phyloP scores from a whole-genome alignment of 2,113 vertebrate genomes.

The Cavia aperea region DNA sequence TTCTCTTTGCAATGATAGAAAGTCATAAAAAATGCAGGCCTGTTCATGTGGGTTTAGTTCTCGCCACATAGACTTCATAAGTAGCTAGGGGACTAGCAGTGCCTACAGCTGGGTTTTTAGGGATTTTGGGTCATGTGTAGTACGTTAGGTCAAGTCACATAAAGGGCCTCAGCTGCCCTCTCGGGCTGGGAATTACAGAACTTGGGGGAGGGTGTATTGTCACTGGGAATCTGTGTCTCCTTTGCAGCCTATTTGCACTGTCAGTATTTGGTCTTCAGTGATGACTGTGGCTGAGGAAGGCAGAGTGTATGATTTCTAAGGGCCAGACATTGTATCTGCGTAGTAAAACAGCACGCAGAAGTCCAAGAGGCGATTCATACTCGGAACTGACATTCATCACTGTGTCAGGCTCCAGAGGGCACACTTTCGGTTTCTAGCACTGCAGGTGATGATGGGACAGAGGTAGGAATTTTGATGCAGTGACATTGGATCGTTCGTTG shows the following conservation, averaged over 20 bases:
- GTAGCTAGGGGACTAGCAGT: background rate
- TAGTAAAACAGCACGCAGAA: background rate
- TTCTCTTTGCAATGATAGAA: conserved; percentile 30
- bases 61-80: background rate
- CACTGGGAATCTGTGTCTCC: background rate
- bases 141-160: background rate
- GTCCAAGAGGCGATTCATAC: background rate
- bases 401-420: background rate
- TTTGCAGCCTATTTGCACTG: background rate
- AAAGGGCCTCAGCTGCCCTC: background rate
- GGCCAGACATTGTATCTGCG: background rate
- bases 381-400: background rate
- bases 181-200: background rate
- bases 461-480: background rate
- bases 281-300: background rate
- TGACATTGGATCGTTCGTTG: background rate
- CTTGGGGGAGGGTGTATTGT: background rate
- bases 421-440: conserved; percentile 5
- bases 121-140: background rate
- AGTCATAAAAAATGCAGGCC: background rate
- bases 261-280: background rate
- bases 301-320: background rate
- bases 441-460: background rate
- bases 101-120: background rate
- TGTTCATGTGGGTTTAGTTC: background rate